Base-by-base conservation (phyloP, 1,140 invertebrate genomes). In the Geopemphigus sp. region DNA sequence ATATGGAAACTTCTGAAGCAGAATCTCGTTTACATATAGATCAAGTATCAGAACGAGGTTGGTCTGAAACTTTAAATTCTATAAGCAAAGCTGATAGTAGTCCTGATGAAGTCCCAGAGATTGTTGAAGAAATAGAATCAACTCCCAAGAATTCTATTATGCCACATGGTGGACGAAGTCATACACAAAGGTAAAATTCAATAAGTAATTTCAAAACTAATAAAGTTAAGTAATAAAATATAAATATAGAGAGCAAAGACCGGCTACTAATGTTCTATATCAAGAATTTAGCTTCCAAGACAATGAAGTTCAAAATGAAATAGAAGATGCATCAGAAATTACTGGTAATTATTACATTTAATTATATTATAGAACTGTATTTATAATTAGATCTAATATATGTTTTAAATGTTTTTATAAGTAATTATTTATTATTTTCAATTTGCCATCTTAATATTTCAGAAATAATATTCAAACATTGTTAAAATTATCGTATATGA, bases 281-380 rank as follows among this genome's bases (percentile, higher is more conserved):
- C 94, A 97, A 87, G 95, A 96, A 85, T 87, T 96, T 10, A 95
- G 94, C 84, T 96, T 96, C 86, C 90, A 94, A 85, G 93, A 95
- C 85, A 91, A 90, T 10, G 93, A 95, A 85, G 89, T 90, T 17
- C 87, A 93, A 10, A 91, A 91, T 54, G 94, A 95, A 86, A 91
- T 93, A 84, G 94, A 94, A 83, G 94, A 95, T 84, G 89, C 91
- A 63, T 90, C 91, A 81, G 94, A 97, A 85, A 94, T 96, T 81
- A 96, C 94, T 85, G 95, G 94, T 95, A 88, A n/a, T 19, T 53
- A 68, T 24, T 15, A 68, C 47, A 47, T 53, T 39, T 39, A n/a
- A n/a, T n/a, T n/a, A n/a, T n/a, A n/a, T n/a, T n/a, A n/a, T n/a
- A n/a, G n/a, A n/a, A n/a, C n/a, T n/a, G n/a, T n/a, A n/a, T n/a